A percentile compares a stretch with the other conserved stretches of the same genome.
These are phyloP conservation scores for Embiotoca jacksoni DNA, from an alignment of 2,113 vertebrate genomes.

Conservation along the genomic window DNA sequence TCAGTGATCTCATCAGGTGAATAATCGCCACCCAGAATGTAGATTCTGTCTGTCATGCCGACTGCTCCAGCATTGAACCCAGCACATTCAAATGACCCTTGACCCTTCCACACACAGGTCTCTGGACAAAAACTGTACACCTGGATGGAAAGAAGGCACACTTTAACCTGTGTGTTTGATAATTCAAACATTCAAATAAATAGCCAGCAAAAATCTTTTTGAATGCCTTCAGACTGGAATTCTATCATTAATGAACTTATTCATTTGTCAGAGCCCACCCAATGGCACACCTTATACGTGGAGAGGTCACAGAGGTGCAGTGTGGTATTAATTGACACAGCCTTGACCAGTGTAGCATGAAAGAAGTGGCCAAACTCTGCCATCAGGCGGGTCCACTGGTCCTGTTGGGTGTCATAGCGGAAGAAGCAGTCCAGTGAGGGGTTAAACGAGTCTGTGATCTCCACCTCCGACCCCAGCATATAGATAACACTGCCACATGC, in stretches of 20 bases:
- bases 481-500: constrained; percentile 93
- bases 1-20: constrained; percentile 98
- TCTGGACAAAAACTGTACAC: constrained; percentile 97
- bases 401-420: constrained; percentile 88
- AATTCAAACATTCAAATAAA: background rate
- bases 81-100: constrained; percentile 97
- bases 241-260: no score
- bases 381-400: constrained; percentile 97
- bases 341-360: constrained; percentile 95
- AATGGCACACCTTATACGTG: constrained; percentile 88
- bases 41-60: constrained; percentile 93
- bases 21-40: constrained; percentile 97
- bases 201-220: background rate
- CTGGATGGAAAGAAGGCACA: constrained; percentile 46
- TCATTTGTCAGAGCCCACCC: background rate
- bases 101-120: constrained; percentile 94
- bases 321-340: constrained; percentile 90
- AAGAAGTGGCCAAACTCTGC: constrained; percentile 97
- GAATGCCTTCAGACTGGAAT: background rate
- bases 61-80: constrained; percentile 97
- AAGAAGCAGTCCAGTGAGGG: constrained; percentile 97
- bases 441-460: constrained; percentile 95
- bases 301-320: constrained; percentile 97
- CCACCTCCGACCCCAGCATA: constrained; percentile 93
- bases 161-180: background rate